Percentiles rank a stretch among this genome's conserved stretches.
phyloP scores from a whole-genome alignment of 1,140 invertebrate species.

The Tetramorium alpestre region DNA sequence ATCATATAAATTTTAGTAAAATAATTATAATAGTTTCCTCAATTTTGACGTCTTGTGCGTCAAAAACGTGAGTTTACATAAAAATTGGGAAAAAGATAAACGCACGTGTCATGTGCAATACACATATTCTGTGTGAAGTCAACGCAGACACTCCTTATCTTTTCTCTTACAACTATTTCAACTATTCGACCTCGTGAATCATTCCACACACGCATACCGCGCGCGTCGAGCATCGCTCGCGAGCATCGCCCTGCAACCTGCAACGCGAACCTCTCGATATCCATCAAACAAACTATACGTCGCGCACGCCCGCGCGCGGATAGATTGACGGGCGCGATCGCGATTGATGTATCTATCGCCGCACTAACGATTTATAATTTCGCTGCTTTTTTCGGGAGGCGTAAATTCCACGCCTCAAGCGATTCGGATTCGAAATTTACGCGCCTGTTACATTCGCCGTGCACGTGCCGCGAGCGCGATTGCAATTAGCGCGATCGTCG shows the following conservation, averaged over 20 bases:
- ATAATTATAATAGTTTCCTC: not conserved
- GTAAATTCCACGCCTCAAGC: constrained; percentile 15
- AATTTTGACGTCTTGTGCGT: not conserved
- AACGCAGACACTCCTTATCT: not conserved
- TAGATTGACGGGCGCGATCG: not conserved
- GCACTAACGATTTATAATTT: not conserved
- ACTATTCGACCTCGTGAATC: constrained; percentile 31
- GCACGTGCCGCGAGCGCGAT: not conserved
- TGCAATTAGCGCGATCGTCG: constrained; percentile 65
- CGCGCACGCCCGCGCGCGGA: not conserved
- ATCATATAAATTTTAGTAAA: not conserved
- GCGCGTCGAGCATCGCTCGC: constrained; percentile 3
- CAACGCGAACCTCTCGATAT: constrained; percentile 5
- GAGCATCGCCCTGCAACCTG: not conserved
- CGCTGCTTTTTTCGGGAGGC: not conserved
- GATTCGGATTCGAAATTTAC: not conserved
- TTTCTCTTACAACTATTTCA: constrained; percentile 13
- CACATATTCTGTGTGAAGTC: not conserved
- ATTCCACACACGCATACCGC: constrained; percentile 22
- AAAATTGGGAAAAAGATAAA: not conserved
- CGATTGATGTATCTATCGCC: constrained; percentile 14
- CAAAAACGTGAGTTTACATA: not conserved
- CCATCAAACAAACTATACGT: not conserved
- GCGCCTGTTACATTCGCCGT: not conserved
- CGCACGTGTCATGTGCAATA: not conserved